phyloP scores from a whole-genome alignment of 2,888 invertebrate species.

The Melolontha melolontha region DNA sequence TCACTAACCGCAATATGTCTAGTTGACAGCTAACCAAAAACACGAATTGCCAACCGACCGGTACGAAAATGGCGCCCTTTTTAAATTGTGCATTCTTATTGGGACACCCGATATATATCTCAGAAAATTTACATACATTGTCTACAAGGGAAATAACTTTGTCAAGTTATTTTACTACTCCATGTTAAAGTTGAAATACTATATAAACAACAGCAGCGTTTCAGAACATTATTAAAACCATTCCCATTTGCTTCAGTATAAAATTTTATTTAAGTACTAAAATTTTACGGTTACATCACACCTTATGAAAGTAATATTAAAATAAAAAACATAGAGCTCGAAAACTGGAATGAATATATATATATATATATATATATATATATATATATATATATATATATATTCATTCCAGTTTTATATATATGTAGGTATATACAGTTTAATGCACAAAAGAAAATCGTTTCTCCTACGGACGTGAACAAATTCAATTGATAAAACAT shows the following conservation, averaged over 20 bases:
- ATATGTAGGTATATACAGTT: no score
- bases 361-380: no score
- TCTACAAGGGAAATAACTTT: neutral
- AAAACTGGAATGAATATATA: neutral
- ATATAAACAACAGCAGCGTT: constrained; percentile 15
- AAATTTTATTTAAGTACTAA: constrained; percentile 38
- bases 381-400: no score
- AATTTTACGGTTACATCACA: constrained; percentile 34
- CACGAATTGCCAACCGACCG: no score
- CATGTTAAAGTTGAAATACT: constrained; percentile 17
- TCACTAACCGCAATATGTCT: no score
- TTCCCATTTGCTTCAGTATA: constrained; percentile 26
- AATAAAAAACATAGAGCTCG: constrained; percentile 6
- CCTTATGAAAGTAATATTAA: constrained; percentile 14
- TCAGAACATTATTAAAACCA: constrained; percentile 12
- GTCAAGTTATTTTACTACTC: neutral
- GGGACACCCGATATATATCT: no score
- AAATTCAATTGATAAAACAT: neutral
- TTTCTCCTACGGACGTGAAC: no score
- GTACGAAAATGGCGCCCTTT: no score
- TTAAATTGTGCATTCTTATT: no score
- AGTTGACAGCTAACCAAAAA: no score
- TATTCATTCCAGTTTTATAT: no score
- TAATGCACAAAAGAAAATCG: no score
- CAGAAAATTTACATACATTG: neutral